Evolutionary conservation across 2,113 vertebrate genomes (phyloP).

Genomic region (Lota lota): DNA sequence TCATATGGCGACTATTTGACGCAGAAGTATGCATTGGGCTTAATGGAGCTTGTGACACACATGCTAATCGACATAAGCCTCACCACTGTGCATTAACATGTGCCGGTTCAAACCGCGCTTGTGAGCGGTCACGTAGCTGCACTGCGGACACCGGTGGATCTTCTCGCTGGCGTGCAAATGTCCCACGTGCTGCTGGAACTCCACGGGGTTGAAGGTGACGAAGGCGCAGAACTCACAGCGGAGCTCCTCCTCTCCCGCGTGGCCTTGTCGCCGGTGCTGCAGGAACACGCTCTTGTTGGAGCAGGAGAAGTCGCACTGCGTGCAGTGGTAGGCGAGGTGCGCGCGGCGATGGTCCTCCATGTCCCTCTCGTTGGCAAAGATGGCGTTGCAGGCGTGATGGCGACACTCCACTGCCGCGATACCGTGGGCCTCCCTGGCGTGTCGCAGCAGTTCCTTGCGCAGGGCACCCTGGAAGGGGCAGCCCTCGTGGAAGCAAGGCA

Average conservation of each 20-base stretch:
- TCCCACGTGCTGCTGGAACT: conserved; percentile 84
- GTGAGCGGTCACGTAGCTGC: conserved; percentile 86
- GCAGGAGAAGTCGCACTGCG: conserved; percentile 89
- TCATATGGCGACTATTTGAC: no score
- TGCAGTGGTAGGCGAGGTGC: conserved; percentile 93
- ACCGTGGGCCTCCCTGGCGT: conserved; percentile 76
- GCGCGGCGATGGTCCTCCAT: conserved; percentile 89
- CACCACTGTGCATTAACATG: conserved; percentile 88
- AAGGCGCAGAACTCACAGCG: conserved; percentile 88
- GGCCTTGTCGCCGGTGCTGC: conserved; percentile 88
- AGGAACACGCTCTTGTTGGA: conserved; percentile 90
- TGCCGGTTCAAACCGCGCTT: conserved; percentile 92
- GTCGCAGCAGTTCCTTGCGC: conserved; percentile 80
- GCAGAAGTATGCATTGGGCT: no score
- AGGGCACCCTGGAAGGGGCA: conserved; percentile 74
- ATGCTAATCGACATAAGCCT: conserved; percentile 23
- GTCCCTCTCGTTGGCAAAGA: conserved; percentile 75
- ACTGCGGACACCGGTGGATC: conserved; percentile 88
- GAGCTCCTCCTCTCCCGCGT: conserved; percentile 80
- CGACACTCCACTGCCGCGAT: conserved; percentile 82
- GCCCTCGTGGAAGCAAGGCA: conserved; percentile 79
- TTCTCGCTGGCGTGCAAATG: conserved; percentile 93
- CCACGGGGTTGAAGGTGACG: conserved; percentile 88
- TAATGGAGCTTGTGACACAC: no score
- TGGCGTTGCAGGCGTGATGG: conserved; percentile 82